Evolutionary conservation across 2,888 invertebrate genomes (phyloP).

Genomic region (Spilosoma lubricipeda): DNA sequence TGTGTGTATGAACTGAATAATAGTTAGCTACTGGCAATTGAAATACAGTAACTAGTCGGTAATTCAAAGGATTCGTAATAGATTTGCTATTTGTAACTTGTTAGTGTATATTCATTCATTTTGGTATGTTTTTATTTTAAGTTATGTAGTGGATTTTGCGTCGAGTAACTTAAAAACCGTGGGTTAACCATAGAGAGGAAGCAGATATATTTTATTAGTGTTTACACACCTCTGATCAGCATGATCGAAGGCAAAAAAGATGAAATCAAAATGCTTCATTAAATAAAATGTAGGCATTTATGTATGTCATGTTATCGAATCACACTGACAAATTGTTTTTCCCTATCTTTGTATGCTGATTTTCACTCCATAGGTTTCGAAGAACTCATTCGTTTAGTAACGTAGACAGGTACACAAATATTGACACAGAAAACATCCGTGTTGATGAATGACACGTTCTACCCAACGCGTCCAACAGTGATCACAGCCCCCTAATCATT

Average conservation of each 20-base stretch:
- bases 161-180: neutral
- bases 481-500: neutral
- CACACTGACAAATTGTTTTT: neutral
- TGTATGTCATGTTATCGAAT: neutral
- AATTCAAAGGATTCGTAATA: constrained; percentile 2
- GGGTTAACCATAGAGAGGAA: neutral
- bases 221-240: neutral
- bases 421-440: neutral
- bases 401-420: neutral
- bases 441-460: neutral
- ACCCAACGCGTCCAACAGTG: neutral
- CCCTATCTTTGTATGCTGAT: too few relatives aligned
- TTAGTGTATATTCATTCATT: neutral
- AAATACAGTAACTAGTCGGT: constrained; percentile 23
- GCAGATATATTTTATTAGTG: neutral
- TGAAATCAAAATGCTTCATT: neutral
- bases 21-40: constrained; percentile 26
- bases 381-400: neutral
- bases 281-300: neutral
- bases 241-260: too few relatives aligned
- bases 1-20: constrained; percentile 32
- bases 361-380: too few relatives aligned
- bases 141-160: neutral
- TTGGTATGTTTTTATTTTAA: neutral
- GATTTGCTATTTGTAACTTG: neutral